Conservation (phyloP, 2,113 vertebrate genomes). For the Tonatia bakeri region DNA sequence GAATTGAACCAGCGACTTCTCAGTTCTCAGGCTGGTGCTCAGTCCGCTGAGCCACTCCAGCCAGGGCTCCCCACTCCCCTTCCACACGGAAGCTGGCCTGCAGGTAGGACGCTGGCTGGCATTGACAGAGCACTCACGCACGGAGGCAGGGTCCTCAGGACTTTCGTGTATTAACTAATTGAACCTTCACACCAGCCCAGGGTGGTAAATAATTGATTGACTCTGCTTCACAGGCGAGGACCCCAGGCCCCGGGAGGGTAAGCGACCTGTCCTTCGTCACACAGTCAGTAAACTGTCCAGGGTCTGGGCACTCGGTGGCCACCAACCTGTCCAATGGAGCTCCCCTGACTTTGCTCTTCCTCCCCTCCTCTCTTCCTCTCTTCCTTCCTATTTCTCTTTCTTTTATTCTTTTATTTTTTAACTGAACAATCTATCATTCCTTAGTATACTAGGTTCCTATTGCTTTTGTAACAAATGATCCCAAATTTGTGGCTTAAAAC, state of each 20-base stretch:
- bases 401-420: not conserved
- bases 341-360: not conserved
- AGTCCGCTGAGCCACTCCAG: too few species aligned
- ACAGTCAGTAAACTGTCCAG: rapidly evolving
- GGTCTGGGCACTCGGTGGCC: not conserved
- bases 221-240: not conserved
- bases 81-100: rapidly evolving
- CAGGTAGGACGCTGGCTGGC: rapidly evolving
- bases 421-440: not conserved
- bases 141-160: not conserved
- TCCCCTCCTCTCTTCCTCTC: not conserved
- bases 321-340: rapidly evolving
- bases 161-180: not conserved
- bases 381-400: not conserved
- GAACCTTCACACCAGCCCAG: not conserved
- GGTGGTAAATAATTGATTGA: not conserved
- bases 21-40: too few species aligned
- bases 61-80: too few species aligned
- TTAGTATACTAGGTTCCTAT: not conserved
- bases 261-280: not conserved
- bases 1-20: too few species aligned
- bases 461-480: not conserved
- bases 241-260: not conserved
- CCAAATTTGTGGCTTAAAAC: not conserved
- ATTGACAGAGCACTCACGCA: not conserved